A percentile compares a stretch with the other conserved stretches of the same genome.
Evolutionary conservation across 1,140 invertebrate genomes (phyloP).

Genomic region (Triops longicaudatus): DNA sequence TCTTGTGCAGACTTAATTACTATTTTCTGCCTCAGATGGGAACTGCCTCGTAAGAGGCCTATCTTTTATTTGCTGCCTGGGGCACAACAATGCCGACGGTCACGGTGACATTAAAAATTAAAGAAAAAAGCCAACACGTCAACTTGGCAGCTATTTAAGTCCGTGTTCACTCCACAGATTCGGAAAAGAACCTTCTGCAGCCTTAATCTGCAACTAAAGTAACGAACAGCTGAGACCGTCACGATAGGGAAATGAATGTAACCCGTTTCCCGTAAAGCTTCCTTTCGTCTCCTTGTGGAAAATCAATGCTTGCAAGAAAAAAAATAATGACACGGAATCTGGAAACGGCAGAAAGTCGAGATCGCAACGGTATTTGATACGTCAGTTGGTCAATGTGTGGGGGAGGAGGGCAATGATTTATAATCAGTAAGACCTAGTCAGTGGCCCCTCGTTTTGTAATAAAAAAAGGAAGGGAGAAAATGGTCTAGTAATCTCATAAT

Average conservation of each 20-base stretch:
- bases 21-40: too few relatives aligned
- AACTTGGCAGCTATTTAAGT: too few relatives aligned
- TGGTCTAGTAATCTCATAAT: not conserved
- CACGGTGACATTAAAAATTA: not conserved
- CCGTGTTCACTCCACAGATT: too few relatives aligned
- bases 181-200: too few relatives aligned
- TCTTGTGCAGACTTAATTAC: too few relatives aligned
- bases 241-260: too few relatives aligned
- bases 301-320: not conserved
- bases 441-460: not conserved
- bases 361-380: not conserved
- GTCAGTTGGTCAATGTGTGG: slow-evolving; percentile 4
- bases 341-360: not conserved
- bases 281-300: not conserved
- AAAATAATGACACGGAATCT: not conserved
- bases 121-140: not conserved
- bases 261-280: not conserved
- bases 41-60: too few relatives aligned
- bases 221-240: too few relatives aligned
- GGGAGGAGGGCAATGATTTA: not conserved
- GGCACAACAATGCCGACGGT: not conserved
- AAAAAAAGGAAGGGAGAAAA: not conserved
- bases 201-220: too few relatives aligned
- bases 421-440: not conserved
- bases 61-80: too few relatives aligned